Evolutionary conservation across 2,888 invertebrate species (phyloP), one percentile per base, ranked within the genome.

Genomic region (Lepetodrilus schrolli): DNA sequence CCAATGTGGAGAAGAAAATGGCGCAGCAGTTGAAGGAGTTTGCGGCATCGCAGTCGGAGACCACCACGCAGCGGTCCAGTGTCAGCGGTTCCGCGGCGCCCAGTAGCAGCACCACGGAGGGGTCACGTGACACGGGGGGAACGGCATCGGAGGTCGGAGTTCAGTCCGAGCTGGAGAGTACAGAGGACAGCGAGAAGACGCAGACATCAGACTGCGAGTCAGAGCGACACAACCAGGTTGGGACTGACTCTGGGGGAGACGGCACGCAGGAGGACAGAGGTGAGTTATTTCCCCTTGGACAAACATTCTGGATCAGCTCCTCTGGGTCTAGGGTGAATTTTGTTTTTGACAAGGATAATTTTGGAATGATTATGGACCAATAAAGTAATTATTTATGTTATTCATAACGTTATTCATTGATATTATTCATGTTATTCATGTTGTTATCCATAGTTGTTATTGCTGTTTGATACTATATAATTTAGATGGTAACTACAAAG

Each of bases 1-100:
- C 23, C 72, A 74, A 78, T 17, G 85, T 86, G 20, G 89, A 88
- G 26, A 80, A 80, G 72, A 87, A 88, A 70, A 89, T 89, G 87
- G 88, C 80, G 4, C 86, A 89, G 78, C 88, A 89, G 75, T 76
- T 89, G 47, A 77, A 84, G 70, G 85, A 87, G 73, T 80, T 80
- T 47, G 66, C 76, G 7, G 66, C 70, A 26, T 73, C 73, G 0
- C 65, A 36, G 43, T 48, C 20, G 43, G 71, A 68, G 23, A n/a
- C 47, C 17, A 36, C 66, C 43, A 23, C 51, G 0, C 66, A 66
- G 66, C 34, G 48, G 20, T n/a, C 34, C 1, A 50, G 70, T 36
- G 30, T 48, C 10, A 70, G 48, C n/a, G 23, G 17, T 5, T 49
- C 50, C 13, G 51, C 50, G 5, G 77, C 74, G 48, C 77, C 78